A percentile compares a stretch with the other conserved stretches of the same genome.
phyloP scores from a whole-genome alignment of 1,140 invertebrate genomes.

The Uloborus diversus region DNA sequence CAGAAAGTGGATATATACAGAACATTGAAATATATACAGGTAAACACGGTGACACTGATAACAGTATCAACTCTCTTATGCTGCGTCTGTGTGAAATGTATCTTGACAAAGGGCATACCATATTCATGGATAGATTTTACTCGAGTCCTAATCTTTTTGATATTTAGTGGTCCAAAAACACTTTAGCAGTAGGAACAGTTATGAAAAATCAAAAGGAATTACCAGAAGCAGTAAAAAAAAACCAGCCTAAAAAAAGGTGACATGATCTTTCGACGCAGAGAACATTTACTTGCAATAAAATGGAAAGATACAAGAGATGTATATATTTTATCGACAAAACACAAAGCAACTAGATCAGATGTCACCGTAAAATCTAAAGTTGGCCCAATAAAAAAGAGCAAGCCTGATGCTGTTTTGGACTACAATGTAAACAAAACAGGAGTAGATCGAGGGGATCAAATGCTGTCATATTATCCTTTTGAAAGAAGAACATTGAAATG shows the following conservation, averaged over 20 bases:
- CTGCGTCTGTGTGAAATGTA: background rate
- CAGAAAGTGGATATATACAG: constrained; percentile 1
- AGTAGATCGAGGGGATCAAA: no score
- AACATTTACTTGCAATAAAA: background rate
- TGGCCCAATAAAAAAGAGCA: background rate
- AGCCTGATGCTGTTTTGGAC: background rate
- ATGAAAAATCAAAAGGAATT: no score
- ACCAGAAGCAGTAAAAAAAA: no score
- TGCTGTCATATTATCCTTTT: no score
- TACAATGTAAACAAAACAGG: no score
- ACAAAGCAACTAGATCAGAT: background rate
- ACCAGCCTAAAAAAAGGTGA: background rate
- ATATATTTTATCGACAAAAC: constrained; percentile 3
- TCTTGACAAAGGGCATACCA: background rate
- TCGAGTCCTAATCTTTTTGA: background rate
- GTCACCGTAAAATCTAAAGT: background rate
- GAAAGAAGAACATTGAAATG: no score
- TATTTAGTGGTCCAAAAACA: background rate
- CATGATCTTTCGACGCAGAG: constrained; percentile 4
- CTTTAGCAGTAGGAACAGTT: background rate
- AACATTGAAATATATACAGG: constrained; percentile 2
- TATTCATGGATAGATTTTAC: background rate
- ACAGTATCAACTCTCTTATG: background rate
- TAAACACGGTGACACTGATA: background rate
- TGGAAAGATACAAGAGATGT: background rate